Percentiles rank a stretch among this genome's conserved stretches.
phyloP scores from a whole-genome alignment of 2,797 vertebrate genomes.

The Bradypus variegatus region DNA sequence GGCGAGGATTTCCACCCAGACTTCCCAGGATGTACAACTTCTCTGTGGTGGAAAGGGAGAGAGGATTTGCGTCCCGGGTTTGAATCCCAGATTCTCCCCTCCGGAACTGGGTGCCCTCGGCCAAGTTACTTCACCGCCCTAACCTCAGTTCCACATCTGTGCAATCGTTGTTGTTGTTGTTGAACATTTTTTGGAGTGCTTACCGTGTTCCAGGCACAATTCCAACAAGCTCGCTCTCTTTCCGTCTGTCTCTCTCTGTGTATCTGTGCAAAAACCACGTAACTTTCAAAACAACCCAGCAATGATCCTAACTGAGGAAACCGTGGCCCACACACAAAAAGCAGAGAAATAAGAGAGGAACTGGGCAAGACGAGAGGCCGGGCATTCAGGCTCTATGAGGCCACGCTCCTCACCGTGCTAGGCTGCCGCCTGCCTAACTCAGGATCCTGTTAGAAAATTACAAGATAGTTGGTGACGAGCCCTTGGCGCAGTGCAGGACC shows the following conservation, averaged over 20 bases:
- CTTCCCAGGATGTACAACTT: background rate
- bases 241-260: too few species aligned
- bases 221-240: background rate
- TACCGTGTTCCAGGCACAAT: background rate
- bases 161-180: background rate
- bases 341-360: too few species aligned
- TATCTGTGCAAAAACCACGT: background rate
- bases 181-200: background rate
- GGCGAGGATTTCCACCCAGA: background rate
- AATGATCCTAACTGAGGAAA: background rate
- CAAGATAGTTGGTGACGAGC: background rate
- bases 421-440: background rate
- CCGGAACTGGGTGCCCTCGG: background rate
- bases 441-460: too few species aligned
- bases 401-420: background rate
- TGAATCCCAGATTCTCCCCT: background rate
- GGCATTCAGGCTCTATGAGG: fast-evolving
- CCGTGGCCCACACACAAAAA: too few species aligned
- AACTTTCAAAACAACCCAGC: background rate
- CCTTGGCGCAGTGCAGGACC: background rate
- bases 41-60: background rate
- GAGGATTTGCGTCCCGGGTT: background rate
- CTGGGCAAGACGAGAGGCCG: background rate
- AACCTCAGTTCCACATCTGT: background rate
- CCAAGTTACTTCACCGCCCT: background rate